Evolutionary conservation across 2,113 vertebrate genomes (phyloP).

Genomic region (Tricholaema leucomelas): DNA sequence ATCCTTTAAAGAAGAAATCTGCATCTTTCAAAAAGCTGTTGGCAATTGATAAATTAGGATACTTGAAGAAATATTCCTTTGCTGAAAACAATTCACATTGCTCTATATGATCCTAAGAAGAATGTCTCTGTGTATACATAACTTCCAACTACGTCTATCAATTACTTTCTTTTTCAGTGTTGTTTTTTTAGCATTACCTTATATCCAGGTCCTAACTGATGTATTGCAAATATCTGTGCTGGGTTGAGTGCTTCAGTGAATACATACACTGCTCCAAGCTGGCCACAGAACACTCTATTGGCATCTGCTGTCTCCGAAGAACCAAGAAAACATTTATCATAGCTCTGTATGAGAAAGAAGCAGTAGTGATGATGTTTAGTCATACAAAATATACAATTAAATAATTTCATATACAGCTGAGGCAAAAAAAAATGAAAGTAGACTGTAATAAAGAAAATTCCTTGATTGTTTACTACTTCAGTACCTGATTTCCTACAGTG

Average conservation of each 20-base stretch:
- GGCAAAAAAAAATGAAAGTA: background rate
- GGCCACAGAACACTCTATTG: slow-evolving; percentile 95
- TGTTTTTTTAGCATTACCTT: slow-evolving; percentile 80
- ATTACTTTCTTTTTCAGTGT: background rate
- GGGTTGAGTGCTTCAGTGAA: slow-evolving; percentile 97
- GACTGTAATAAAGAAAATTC: background rate
- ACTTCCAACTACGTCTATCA: background rate
- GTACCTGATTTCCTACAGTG: background rate
- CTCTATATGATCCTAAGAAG: background rate
- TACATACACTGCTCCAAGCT: slow-evolving; percentile 94
- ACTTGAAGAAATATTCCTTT: background rate
- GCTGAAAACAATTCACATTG: background rate
- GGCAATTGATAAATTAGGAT: background rate
- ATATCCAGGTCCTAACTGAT: slow-evolving; percentile 95
- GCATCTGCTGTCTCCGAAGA: slow-evolving; percentile 97
- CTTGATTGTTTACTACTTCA: background rate
- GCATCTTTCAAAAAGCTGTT: background rate
- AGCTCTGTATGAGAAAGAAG: slow-evolving; percentile 82
- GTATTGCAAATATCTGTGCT: slow-evolving; percentile 97
- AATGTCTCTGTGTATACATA: background rate
- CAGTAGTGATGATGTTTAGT: background rate
- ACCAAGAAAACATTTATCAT: slow-evolving; percentile 98
- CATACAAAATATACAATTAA: background rate
- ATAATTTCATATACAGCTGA: background rate
- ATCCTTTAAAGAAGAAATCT: background rate